Evolutionary conservation across 2,797 vertebrate species (phyloP).

Genomic region (Mustela erminea): DNA sequence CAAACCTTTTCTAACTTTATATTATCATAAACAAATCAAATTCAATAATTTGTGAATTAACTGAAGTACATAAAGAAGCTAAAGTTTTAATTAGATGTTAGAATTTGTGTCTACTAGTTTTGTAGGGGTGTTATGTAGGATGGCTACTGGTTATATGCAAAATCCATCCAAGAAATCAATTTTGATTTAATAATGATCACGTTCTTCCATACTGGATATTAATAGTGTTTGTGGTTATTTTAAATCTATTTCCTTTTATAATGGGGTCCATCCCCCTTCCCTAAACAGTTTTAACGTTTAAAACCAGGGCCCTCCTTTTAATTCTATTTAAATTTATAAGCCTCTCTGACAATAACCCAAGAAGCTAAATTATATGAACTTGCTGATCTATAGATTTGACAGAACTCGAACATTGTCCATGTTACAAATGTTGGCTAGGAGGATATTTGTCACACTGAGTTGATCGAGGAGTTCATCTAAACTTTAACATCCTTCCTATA

Average conservation of each 20-base stretch:
- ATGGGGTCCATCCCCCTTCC: neutral
- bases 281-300: constrained; percentile 32
- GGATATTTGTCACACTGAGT: neutral
- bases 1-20: neutral
- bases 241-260: constrained; percentile 53
- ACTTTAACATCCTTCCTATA: constrained; percentile 22
- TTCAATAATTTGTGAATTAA: neutral
- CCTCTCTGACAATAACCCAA: constrained; percentile 37
- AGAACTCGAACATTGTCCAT: constrained; percentile 37
- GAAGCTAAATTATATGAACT: constrained; percentile 31
- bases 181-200: neutral
- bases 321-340: constrained; percentile 44
- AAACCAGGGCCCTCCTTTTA: neutral
- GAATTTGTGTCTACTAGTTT: neutral
- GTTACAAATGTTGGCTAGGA: constrained; percentile 12
- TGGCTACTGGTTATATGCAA: neutral
- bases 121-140: neutral
- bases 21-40: neutral
- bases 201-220: constrained; percentile 11
- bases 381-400: constrained; percentile 41
- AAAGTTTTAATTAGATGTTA: neutral
- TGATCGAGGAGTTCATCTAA: constrained; percentile 10
- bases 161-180: neutral
- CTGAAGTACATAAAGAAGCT: neutral
- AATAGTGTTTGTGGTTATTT: neutral